These are phyloP conservation scores for Syrrhaptes paradoxus DNA, from an alignment of 2,113 vertebrate genomes.

Conservation along the genomic window DNA sequence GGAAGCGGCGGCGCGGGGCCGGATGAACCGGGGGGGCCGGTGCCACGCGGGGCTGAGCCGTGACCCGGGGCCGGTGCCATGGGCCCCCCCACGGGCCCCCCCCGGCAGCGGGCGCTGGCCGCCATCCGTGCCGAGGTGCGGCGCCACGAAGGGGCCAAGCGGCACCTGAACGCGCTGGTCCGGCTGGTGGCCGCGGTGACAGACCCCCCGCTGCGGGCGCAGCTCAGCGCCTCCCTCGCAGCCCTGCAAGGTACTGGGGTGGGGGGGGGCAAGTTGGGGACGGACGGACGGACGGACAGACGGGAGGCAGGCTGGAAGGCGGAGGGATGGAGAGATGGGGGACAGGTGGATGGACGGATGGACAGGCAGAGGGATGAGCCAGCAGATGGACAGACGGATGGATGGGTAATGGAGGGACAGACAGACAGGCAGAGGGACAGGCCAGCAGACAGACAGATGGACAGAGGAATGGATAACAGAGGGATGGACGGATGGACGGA, in stretches of 20 bases:
- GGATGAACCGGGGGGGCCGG: background rate
- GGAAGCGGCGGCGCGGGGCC: background rate
- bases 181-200: slow-evolving; percentile 77
- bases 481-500: no score
- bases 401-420: no score
- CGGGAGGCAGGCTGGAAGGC: background rate
- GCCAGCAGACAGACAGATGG: no score
- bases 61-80: background rate
- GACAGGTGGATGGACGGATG: background rate
- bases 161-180: slow-evolving; percentile 69
- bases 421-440: no score
- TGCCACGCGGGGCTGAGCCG: background rate
- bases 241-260: slow-evolving; percentile 76
- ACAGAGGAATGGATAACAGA: no score
- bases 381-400: no score
- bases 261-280: no score
- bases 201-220: slow-evolving; percentile 75
- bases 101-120: slow-evolving; percentile 73
- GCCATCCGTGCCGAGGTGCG: slow-evolving; percentile 82
- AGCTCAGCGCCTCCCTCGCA: slow-evolving; percentile 75
- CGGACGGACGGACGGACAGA: background rate
- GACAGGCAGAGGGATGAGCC: no score
- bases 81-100: slow-evolving; percentile 65
- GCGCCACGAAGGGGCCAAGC: slow-evolving; percentile 76
- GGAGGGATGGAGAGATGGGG: no score